Evolutionary conservation across 2,888 invertebrate species (phyloP), one percentile per base, ranked within the genome.

Genomic region (Macrosiphum euphorbiae): DNA sequence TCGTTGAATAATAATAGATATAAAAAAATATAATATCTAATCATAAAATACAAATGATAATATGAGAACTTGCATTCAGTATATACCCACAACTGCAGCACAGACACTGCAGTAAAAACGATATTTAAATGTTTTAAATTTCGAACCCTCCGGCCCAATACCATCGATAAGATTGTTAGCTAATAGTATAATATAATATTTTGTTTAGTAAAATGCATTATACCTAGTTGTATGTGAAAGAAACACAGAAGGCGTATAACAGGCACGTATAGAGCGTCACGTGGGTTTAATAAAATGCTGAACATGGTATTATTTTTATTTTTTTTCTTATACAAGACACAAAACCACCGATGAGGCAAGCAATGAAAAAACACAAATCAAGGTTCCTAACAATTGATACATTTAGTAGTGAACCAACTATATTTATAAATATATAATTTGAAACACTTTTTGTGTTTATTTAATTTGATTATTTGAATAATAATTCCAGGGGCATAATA

Each of bases 251-350:
- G 84, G 91, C 78, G 84, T 84, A 52, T 13, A n/a, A 41, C 35
- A 52, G 41, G 26, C 35, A 91, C 84, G 91, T 84, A 52, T 35
- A 35, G 35, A 35, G 35, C 55, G 26, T 58, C 55, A 91, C 91
- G 91, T 86, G 85, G 85, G 91, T 86, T 86, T 91, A n/a, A 35
- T 44, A 85, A 28, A 85, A 26, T 86, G 67, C 92, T 92, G 67
- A 92, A 44, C 16, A 88, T 52, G 26, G 52, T 88, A 88, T 88
- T 92, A 88, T 88, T 87, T 88, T 61, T 47, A 85, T 86, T 88
- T 52, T 88, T 52, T 78, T 35, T 78, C 8, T n/a, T 35, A 67
- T n/a, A 67, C 67, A 67, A n/a, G 35, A 78, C 20, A 55, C 35
- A 50, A 87, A 52, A 88, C 52, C 26, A 88, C 7, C 16, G 61